These are phyloP conservation scores for Galbula dea DNA, from an alignment of 2,113 vertebrate species.

Conservation along the genomic window DNA sequence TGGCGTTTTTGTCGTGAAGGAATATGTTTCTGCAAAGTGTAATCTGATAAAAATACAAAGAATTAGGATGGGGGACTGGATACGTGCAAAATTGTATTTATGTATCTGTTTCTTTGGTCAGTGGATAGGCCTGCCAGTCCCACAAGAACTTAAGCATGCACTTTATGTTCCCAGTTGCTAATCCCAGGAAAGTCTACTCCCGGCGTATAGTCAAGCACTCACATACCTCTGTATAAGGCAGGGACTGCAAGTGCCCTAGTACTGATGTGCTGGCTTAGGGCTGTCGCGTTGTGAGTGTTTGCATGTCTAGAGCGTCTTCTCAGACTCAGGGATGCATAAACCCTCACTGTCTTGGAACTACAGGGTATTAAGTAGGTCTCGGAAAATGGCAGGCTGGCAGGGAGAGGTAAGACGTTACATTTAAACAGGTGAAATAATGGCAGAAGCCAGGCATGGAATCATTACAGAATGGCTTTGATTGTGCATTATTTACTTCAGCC, in stretches of 20 bases:
- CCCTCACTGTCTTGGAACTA: not conserved
- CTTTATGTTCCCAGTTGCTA: slow-evolving; percentile 8
- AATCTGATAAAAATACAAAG: slow-evolving; percentile 3
- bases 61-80: not conserved
- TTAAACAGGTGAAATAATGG: not conserved
- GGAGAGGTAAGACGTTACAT: not conserved
- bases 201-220: not conserved
- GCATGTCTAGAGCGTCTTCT: not conserved
- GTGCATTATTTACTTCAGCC: not conserved
- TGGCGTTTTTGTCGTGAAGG: not conserved
- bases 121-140: slow-evolving; percentile 16
- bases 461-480: not conserved
- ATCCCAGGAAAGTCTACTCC: slow-evolving; percentile 10
- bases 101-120: slow-evolving; percentile 28
- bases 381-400: not conserved
- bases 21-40: not conserved
- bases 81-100: slow-evolving; percentile 4
- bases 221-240: not conserved
- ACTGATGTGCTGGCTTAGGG: not conserved
- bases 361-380: not conserved
- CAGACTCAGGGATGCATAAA: not conserved
- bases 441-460: not conserved
- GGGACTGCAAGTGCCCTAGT: not conserved
- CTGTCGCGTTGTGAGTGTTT: not conserved
- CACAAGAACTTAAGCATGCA: not conserved